Conservation (phyloP, 2,888 invertebrate genomes). For the Alentia gelatinosa region DNA sequence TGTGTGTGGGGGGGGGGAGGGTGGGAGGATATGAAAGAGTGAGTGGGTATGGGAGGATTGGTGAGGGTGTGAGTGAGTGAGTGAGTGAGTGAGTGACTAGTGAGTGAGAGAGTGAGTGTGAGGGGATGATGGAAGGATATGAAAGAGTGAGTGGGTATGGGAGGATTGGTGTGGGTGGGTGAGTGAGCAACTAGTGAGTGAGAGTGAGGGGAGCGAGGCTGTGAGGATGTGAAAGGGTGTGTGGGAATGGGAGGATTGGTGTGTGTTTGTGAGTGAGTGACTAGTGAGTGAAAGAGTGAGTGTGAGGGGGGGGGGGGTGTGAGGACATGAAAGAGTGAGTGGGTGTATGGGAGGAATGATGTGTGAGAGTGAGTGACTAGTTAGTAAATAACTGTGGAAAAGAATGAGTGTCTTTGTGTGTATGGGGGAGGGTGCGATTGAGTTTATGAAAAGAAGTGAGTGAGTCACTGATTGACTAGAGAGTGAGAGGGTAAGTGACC, state of each 20-base stretch:
- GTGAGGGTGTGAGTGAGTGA: neutral
- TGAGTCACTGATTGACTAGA: neutral
- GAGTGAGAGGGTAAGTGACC: conserved; percentile 41
- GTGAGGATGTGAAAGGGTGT: neutral
- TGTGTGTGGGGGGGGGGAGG: no score
- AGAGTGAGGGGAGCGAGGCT: neutral
- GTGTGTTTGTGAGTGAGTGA: neutral
- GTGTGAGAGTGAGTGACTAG: neutral
- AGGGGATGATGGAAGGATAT: no score
- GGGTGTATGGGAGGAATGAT: neutral
- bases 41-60: no score
- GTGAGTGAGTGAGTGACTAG: neutral
- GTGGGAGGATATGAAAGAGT: no score
- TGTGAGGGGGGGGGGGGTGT: no score
- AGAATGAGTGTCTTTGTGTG: neutral
- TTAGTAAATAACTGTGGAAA: no score
- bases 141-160: neutral
- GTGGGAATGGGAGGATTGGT: neutral
- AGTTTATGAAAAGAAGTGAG: neutral
- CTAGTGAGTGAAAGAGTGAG: no score
- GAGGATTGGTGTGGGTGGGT: neutral
- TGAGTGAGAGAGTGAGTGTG: neutral
- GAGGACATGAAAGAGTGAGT: neutral
- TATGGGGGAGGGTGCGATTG: neutral
- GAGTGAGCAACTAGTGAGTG: neutral